Conservation (phyloP, 2,797 vertebrate genomes). For the Psittacula echo region DNA sequence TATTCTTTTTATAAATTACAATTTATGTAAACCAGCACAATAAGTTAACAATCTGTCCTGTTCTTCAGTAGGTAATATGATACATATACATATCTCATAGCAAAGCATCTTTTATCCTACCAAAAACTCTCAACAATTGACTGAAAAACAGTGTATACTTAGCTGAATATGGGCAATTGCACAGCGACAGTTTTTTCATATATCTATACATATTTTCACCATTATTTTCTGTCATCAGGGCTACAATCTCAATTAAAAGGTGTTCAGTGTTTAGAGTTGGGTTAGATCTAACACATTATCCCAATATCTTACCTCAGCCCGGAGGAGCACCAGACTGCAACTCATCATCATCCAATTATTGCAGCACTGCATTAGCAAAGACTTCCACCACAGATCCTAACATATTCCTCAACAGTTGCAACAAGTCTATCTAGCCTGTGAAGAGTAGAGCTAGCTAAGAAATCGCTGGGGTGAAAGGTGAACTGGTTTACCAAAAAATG, state of each 20-base stretch:
- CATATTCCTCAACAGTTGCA: not conserved
- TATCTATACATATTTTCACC: not conserved
- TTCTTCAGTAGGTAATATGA: not conserved
- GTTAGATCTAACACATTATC: not conserved
- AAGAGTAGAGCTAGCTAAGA: not conserved
- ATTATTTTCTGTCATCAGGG: not conserved
- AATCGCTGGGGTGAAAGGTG: not conserved
- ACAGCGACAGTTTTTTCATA: not conserved
- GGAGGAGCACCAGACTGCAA: not conserved
- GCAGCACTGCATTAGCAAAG: not conserved
- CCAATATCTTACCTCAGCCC: not conserved
- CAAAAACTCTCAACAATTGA: not conserved
- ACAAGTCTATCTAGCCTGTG: not conserved
- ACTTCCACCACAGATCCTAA: not conserved
- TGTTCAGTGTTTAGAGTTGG: not conserved
- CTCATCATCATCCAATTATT: not conserved
- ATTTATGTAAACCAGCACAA: not conserved
- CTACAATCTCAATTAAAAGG: not conserved
- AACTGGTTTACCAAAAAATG: slow-evolving; percentile 35
- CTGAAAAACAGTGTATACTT: not conserved
- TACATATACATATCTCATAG: not conserved
- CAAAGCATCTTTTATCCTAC: not conserved
- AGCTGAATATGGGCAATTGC: not conserved
- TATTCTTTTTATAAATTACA: not conserved
- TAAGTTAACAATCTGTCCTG: not conserved